Base-by-base conservation (phyloP, 1,140 invertebrate species). In the Pectinophora gossypiella region DNA sequence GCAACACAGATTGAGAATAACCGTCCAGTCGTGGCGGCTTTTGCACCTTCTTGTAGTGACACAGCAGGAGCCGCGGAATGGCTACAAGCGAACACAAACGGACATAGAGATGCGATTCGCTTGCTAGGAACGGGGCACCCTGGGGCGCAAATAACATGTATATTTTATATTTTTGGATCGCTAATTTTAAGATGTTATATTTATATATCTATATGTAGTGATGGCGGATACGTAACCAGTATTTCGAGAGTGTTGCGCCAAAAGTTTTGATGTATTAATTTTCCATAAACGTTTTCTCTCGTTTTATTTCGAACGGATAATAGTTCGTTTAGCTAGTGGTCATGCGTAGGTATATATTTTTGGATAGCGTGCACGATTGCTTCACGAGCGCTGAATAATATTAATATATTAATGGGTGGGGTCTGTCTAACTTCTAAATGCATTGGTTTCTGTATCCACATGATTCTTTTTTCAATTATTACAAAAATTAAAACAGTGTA, bases 151-250 rank as follows among this genome's bases (percentile, higher is more conserved):
- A 80, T 74, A 85, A 81, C 75, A 75, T 78, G 79, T 85, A 85
- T 80, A 87, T 84, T 84, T 87, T 77, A 82, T 86, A 86, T 87
- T 87, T 87, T 87, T 87, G 84, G 84, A 87, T 83, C 74, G 84
- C 84, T 87, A 87, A 84, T 84, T 87, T 87, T 87, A 87, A 87
- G 84, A 87, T 82, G 78, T 83, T 87, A 85, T 87, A 87, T 87
- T 87, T 87, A 85, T 87, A 86, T 85, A 84, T 85, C 72, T 86
- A 83, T 85, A 86, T 81, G 78, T 87, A 84, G 81, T 80, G 64
- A 70, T 72, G 84, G 80, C 81, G 84, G 61, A 67, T 84, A 82
- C 79, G 59, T 65, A 67, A 79, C 64, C 81, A 87, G 78, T 87
- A 85, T 85, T 87, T 84, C 78, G 72, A 74, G 56, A 70, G 83